Base-by-base conservation (phyloP, 2,888 invertebrate species). In the Eristalis intricaria region DNA sequence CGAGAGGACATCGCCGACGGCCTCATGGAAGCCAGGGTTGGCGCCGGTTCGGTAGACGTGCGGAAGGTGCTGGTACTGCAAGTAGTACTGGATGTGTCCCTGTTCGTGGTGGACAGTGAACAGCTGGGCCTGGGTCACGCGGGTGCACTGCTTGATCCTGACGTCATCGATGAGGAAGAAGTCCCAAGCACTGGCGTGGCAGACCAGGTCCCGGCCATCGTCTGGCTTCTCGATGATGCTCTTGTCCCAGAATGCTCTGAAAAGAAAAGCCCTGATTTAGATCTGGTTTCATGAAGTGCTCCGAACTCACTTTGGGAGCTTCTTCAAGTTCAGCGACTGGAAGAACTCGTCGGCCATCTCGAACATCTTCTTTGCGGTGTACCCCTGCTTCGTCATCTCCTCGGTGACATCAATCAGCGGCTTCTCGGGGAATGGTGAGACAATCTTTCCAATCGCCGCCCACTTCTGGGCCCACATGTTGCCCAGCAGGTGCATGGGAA, bases 141-240 rank as follows among this genome's bases (percentile, higher is more conserved):
- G 90, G 8, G 95, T 95, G 91, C 96, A 96, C 93, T 95, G 95
- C 93, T 95, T 95, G 91, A 95, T 94, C 93, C 94, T 94, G 91
- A 97, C 97, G 92, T 98, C 98, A 91, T 96, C 94, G 23, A 95
- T 94, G 89, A 97, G 95, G 90, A 94, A 97, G 90, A 98, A 97
- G 92, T 98, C 97, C 96, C 97, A 98, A 73, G 98, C 97, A 0
- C 97, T 96, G 0, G 98, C 97, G 90, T 98, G 97, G 90, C 98
- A 98, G 0, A 97, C 94, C 23, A 97, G 94, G 15, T 97, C 96
- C 0, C 95, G 94, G 0, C 95, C 95, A 90, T 96, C 96, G 0
- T 92, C 92, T 0, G 97, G 97, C 90, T 97, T 97, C 90, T 96
- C 96, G 82, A 98, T 95, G 43, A 98, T 96, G 0, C 98, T 97